These are phyloP conservation scores for Aphelenchoides fujianensis DNA, from an alignment of 1,140 invertebrate species.

Conservation along the genomic window DNA sequence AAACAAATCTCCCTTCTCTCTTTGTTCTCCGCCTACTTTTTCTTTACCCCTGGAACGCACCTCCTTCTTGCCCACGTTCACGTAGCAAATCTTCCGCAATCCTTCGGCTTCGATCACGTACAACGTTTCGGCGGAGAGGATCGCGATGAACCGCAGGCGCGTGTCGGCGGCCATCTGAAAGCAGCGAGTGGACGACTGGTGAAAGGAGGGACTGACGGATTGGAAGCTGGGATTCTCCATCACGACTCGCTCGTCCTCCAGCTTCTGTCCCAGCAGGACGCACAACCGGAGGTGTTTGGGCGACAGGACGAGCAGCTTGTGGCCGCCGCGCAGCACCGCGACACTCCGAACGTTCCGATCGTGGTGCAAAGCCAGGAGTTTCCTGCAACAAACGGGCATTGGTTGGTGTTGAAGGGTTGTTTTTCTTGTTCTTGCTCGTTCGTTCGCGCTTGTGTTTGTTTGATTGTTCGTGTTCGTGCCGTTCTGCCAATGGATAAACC, in stretches of 20 bases:
- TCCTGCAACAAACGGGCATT: too few species aligned
- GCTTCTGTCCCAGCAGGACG: neutral
- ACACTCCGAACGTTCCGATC: neutral
- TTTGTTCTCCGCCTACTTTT: too few species aligned
- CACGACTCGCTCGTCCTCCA: neutral
- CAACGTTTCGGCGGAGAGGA: constrained; percentile 8
- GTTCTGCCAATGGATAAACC: too few species aligned
- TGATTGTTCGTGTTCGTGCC: too few species aligned
- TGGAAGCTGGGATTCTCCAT: neutral
- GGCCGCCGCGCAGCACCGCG: neutral
- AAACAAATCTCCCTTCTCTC: constrained; percentile 33
- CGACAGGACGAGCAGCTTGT: constrained; percentile 14
- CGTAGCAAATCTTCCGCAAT: constrained; percentile 8
- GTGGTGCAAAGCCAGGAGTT: constrained; percentile 5
- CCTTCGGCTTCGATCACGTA: neutral
- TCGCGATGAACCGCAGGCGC: neutral
- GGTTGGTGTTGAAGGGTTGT: too few species aligned
- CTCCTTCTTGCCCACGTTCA: constrained; percentile 12
- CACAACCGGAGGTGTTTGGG: neutral
- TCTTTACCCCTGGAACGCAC: too few species aligned
- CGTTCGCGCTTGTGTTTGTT: too few species aligned
- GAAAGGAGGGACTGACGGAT: constrained; percentile 8
- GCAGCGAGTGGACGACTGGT: too few species aligned
- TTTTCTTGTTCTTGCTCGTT: too few species aligned
- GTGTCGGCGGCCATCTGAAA: constrained; percentile 6